Percentiles rank a stretch among this genome's conserved stretches.
phyloP scores from a whole-genome alignment of 2,113 vertebrate genomes.

The Motacilla alba region DNA sequence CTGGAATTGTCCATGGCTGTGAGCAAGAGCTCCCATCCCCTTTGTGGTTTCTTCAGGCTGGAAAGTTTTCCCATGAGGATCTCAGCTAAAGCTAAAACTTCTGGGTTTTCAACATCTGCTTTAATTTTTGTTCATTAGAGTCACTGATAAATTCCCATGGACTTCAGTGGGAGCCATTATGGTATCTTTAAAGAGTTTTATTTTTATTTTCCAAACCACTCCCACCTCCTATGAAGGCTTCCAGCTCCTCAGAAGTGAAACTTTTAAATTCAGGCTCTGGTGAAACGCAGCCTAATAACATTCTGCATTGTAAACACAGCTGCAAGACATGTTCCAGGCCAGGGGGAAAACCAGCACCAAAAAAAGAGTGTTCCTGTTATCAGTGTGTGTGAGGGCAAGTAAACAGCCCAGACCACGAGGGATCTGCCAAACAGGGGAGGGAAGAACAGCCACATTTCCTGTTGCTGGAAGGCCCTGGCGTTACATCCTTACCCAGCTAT shows the following conservation, averaged over 20 bases:
- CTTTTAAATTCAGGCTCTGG: not conserved
- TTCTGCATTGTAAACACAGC: accelerated
- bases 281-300: not conserved
- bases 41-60: not conserved
- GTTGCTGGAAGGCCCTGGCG: not conserved
- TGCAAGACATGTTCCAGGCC: not conserved
- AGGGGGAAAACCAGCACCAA: not conserved
- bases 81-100: not conserved
- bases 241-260: not conserved
- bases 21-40: not conserved
- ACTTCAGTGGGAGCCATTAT: not conserved
- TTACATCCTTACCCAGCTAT: not conserved
- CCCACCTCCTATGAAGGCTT: not conserved
- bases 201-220: not conserved
- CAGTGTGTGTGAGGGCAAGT: not conserved
- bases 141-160: not conserved
- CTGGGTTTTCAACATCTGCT: not conserved
- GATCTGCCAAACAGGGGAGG: not conserved
- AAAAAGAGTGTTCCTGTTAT: not conserved
- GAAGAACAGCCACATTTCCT: not conserved
- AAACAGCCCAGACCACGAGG: not conserved
- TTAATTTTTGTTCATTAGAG: not conserved
- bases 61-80: not conserved
- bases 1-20: not conserved
- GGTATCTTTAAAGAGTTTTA: not conserved